These are phyloP conservation scores for Eublepharis macularius DNA, from an alignment of 2,113 vertebrate species.

Conservation along the genomic window DNA sequence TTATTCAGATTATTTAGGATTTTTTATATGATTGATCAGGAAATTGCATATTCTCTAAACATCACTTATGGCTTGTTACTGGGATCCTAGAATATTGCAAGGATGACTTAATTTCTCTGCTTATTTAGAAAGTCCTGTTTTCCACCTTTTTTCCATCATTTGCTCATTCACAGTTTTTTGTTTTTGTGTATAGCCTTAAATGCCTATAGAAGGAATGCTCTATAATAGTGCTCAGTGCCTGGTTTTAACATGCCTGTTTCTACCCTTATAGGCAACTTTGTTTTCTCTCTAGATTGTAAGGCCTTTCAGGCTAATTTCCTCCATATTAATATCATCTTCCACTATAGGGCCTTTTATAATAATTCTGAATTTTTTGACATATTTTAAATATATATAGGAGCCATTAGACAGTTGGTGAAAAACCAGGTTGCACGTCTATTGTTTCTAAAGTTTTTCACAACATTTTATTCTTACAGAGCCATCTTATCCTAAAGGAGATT, in stretches of 20 bases:
- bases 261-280: neutral
- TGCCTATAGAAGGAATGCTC: neutral
- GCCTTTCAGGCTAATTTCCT: neutral
- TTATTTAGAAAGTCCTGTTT: neutral
- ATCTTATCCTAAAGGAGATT: slow-evolving; percentile 89
- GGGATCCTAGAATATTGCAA: neutral
- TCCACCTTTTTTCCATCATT: neutral
- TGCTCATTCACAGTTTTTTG: neutral
- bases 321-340: neutral
- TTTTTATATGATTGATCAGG: neutral
- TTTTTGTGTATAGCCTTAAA: neutral
- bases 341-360: neutral
- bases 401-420: neutral
- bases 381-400: neutral
- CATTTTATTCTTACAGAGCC: slow-evolving; percentile 80
- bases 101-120: neutral
- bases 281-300: neutral
- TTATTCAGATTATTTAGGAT: neutral
- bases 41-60: neutral
- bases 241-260: neutral
- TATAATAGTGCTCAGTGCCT: neutral
- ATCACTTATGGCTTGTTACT: neutral
- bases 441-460: slow-evolving; percentile 10
- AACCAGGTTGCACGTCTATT: neutral
- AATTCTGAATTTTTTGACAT: neutral